Evolutionary conservation across 2,888 invertebrate genomes (phyloP).

Genomic region (Pterostichus niger): DNA sequence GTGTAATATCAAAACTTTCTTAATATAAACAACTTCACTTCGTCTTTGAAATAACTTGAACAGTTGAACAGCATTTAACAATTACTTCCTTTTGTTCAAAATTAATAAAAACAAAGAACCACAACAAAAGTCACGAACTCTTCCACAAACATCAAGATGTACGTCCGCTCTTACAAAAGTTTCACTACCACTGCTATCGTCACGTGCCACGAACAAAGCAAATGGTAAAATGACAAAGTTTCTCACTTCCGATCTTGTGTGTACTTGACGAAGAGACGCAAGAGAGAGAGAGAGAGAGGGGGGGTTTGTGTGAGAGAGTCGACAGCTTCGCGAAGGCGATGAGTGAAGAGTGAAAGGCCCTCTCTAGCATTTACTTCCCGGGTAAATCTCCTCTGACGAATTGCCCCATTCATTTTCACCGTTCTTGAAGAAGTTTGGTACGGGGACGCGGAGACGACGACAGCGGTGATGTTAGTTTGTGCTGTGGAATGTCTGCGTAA

Average conservation of each 20-base stretch:
- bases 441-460: background rate
- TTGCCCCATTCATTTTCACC: constrained; percentile 45
- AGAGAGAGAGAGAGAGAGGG: no score
- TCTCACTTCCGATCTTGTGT: constrained; percentile 54
- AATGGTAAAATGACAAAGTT: constrained; percentile 63
- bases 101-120: constrained; percentile 42
- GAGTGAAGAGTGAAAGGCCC: constrained; percentile 8
- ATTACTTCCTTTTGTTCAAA: constrained; percentile 44
- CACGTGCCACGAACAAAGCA: constrained; percentile 52
- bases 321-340: background rate
- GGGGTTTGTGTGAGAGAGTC: background rate
- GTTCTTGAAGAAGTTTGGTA: background rate
- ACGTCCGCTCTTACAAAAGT: constrained; percentile 29
- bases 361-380: constrained; percentile 44
- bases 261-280: constrained; percentile 46
- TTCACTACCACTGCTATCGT: constrained; percentile 11
- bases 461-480: background rate
- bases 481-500: constrained; percentile 8
- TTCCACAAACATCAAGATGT: constrained; percentile 28
- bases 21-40: constrained; percentile 23
- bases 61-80: constrained; percentile 33
- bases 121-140: constrained; percentile 39
- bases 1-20: constrained; percentile 36
- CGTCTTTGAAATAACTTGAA: constrained; percentile 10
- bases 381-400: constrained; percentile 54